Evolutionary conservation across 2,113 vertebrate genomes (phyloP), one percentile per base, ranked within the genome.

Genomic region (Falcunculus frontatus): DNA sequence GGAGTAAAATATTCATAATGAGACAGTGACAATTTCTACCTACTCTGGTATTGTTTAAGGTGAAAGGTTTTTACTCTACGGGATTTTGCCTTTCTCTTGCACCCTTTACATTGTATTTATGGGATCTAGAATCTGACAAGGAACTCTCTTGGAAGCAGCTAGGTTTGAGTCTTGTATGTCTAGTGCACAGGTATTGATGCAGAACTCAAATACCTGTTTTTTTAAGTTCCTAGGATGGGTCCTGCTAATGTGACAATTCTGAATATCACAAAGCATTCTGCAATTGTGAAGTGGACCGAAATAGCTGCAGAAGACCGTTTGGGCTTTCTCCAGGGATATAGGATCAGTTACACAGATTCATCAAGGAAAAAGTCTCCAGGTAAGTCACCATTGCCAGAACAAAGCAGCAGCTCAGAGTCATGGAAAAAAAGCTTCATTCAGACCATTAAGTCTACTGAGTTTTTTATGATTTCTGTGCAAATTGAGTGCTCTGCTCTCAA

Each of bases 301-400:
- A 97, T 99, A 94, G 87, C 97, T 46, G 96, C 97, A 20, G 95
- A 98, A 53, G 97, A 99, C 17, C 2, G 95, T 75, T 62, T 97
- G 91, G 99, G 99, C 8, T 98, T 99, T 88, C 97, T 99, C 17
- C 95, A 85, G 70, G 98, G 98, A 46, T 99, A 99, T 86, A 90
- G 79, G 22, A 94, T 99, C 78, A 67, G 90, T 96, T 98, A 93
- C 81, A 87, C 11, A 5, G 97, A 98, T 56, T 84, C 82, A 39
- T 29, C 12, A 2, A 72, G n/a, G 42, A 96, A 85, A 16, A 73
- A 26, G n/a, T 95, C 94, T 74, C 42, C 17, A 21, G 39, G 97
- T 97, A 97, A 63, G 93, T 81, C 39, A 74, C 44, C 4, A 1
- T 14, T 63, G 42, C 44, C 37, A 49, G 49, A 84, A 56, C 42